These are phyloP conservation scores for Callipepla californica DNA, from an alignment of 2,113 vertebrate species.

Conservation along the genomic window DNA sequence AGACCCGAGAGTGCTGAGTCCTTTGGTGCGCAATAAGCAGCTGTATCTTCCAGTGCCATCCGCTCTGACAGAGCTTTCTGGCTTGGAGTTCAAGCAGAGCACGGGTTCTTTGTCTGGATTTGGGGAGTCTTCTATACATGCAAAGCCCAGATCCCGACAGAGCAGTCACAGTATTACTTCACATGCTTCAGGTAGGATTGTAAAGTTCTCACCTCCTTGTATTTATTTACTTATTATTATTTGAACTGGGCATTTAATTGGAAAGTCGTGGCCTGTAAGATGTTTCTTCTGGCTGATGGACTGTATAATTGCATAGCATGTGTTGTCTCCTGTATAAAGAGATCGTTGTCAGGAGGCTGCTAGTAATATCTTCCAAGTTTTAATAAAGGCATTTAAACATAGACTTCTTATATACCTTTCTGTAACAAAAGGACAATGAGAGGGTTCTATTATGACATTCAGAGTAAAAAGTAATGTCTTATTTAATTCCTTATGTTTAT, in stretches of 20 bases:
- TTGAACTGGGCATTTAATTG: not conserved
- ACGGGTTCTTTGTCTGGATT: conserved; percentile 63
- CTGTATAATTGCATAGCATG: not conserved
- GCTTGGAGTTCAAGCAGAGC: conserved; percentile 69
- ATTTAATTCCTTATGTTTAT: not conserved
- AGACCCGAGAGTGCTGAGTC: conserved; percentile 76
- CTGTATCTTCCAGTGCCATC: conserved; percentile 68
- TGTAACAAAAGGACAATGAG: not conserved
- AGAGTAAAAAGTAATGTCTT: not conserved
- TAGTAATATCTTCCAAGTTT: not conserved
- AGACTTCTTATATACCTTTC: not conserved
- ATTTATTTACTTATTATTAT: not conserved
- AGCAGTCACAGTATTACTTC: conserved; percentile 62
- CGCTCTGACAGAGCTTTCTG: conserved; percentile 69
- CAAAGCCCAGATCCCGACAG: conserved; percentile 72
- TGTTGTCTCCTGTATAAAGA: not conserved
- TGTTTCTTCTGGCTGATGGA: not conserved
- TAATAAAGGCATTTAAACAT: not conserved
- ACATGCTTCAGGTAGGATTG: conserved; percentile 58
- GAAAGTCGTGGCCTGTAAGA: not conserved
- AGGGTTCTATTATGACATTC: not conserved
- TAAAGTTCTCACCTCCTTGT: not conserved
- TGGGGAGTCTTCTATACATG: conserved; percentile 60
- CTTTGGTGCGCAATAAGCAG: conserved; percentile 68
- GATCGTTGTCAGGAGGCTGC: not conserved